A percentile compares a stretch with the other conserved stretches of the same genome.
Conservation (phyloP, 2,888 invertebrate genomes). For the Prosapia bicincta region DNA sequence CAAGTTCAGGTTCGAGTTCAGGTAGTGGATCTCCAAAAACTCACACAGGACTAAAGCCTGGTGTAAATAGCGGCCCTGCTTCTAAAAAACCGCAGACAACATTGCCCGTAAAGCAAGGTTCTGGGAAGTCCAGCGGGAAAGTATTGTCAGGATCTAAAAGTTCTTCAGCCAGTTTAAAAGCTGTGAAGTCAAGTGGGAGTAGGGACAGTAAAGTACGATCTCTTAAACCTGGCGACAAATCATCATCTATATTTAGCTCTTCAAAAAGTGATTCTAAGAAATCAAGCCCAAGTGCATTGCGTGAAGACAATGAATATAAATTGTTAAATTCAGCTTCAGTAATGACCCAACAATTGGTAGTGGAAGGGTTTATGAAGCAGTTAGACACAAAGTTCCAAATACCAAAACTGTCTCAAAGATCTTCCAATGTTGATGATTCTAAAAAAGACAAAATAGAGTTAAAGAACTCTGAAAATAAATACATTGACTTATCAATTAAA, state of each 20-base stretch:
- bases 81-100: conserved; percentile 65
- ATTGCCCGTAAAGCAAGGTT: conserved; percentile 2
- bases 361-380: conserved; percentile 74
- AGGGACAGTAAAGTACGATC: conserved; percentile 31
- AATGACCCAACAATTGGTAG: conserved; percentile 53
- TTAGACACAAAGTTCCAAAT: conserved; percentile 83
- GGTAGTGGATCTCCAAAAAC: conserved; percentile 68
- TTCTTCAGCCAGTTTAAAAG: conserved; percentile 18
- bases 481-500: conserved; percentile 19
- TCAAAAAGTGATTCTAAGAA: conserved; percentile 58
- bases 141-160: conserved; percentile 21
- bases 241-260: conserved; percentile 52
- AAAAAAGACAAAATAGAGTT: conserved; percentile 32
- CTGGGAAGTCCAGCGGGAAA: conserved; percentile 27
- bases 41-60: conserved; percentile 79
- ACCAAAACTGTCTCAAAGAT: conserved; percentile 68
- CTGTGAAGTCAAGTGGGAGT: conserved; percentile 39
- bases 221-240: conserved; percentile 29
- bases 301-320: conserved; percentile 66
- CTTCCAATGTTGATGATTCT: conserved; percentile 38
- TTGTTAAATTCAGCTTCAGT: conserved; percentile 48
- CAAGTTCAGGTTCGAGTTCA: conserved; percentile 48
- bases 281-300: conserved; percentile 61
- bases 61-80: conserved; percentile 82
- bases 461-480: conserved; percentile 14